Evolutionary conservation across 2,888 invertebrate genomes (phyloP), one percentile per base, ranked within the genome.

Genomic region (Listrodromus nycthemerus): DNA sequence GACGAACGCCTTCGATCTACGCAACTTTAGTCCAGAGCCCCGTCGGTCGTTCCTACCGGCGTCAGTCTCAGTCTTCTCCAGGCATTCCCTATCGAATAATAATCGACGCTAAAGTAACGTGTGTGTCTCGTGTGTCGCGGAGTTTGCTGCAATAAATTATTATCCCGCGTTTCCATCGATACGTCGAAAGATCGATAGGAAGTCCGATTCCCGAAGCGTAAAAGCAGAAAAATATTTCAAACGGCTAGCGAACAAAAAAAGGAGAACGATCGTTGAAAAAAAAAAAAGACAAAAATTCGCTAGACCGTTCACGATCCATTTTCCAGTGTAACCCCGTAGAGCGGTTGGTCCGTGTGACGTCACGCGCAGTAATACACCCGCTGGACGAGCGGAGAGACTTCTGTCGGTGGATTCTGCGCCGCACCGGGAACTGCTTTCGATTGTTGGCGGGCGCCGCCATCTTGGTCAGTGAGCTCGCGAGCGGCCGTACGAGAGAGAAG

Each of bases 361-460:
- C 87, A 87, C 91, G 91, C 90, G 90, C 89, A 91, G 90, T 90
- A 89, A 91, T 91, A 91, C 91, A 91, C 79, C 74, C 89, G 90
- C 87, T 88, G 88, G 74, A 82, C 86, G 88, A 88, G 90, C 87
- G 90, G 86, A 86, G 88, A 89, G 88, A 21, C 50, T 21, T 48
- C 75, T 61, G 83, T 85, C 86, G 86, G 85, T 88, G 87, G 86
- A 86, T 86, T 85, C 87, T 87, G 89, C 90, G 90, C 90, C 88
- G 87, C 79, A 87, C 84, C 87, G 83, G 86, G 91, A 89, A 91
- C 91, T 91, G 91, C 91, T 91, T 95, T 95, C 95, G 92, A 92
- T 94, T 95, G 96, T 96, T 95, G 96, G 96, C 96, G 96, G 96
- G 96, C 96, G 96, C 96, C 96, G 96, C 96, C 96, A 96, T 96